Evolutionary conservation across 2,888 invertebrate species (phyloP).

Genomic region (Coenonympha glycerion): DNA sequence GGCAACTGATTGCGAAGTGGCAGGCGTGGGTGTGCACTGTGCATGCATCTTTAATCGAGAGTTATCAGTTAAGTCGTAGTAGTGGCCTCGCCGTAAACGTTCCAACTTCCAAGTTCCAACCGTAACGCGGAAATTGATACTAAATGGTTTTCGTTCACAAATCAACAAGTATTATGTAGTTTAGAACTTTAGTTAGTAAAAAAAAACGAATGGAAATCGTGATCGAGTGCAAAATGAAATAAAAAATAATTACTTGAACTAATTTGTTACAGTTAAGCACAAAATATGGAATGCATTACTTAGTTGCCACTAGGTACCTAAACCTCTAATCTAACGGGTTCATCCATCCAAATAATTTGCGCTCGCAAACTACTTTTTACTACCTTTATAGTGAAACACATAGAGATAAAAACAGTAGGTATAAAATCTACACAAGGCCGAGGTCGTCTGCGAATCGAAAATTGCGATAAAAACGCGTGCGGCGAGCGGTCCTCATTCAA

Average conservation of each 20-base stretch:
- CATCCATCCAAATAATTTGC: not conserved
- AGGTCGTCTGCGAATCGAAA: constrained; percentile 44
- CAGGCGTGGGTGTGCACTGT: constrained; percentile 21
- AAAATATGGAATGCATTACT: not conserved
- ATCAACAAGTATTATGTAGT: constrained; percentile 10
- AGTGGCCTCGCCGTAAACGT: constrained; percentile 24
- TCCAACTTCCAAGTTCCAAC: constrained; percentile 20
- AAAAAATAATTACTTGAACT: not conserved
- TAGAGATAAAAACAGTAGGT: constrained; percentile 20
- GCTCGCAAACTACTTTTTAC: not conserved
- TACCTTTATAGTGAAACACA: constrained; percentile 9
- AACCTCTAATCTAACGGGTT: not conserved
- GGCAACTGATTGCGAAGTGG: constrained; percentile 17
- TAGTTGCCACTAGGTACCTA: not conserved
- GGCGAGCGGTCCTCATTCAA: too few relatives aligned
- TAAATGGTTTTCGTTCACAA: constrained; percentile 19
- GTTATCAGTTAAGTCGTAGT: constrained; percentile 22
- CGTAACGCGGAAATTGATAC: constrained; percentile 21
- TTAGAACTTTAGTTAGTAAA: not conserved
- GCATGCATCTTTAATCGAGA: constrained; percentile 22
- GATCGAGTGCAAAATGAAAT: not conserved
- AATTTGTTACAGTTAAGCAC: not conserved
- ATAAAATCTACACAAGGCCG: constrained; percentile 48
- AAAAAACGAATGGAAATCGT: constrained; percentile 10
- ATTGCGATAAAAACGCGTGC: too few relatives aligned